These are phyloP conservation scores for Tragulus kanchil DNA, from an alignment of 2,113 vertebrate genomes.

Conservation along the genomic window DNA sequence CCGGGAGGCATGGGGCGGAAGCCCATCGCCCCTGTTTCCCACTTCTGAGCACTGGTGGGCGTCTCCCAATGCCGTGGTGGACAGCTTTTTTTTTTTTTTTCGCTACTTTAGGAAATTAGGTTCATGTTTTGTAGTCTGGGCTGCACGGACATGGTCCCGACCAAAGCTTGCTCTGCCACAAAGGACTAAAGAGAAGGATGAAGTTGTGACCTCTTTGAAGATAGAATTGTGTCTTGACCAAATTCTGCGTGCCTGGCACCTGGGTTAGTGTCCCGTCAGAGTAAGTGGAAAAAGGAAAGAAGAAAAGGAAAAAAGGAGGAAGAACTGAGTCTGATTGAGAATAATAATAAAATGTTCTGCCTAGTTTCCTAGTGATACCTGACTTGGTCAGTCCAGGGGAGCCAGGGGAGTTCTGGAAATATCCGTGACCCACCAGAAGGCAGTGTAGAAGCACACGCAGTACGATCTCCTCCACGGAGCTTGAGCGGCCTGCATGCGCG, in stretches of 20 bases:
- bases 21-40: not conserved
- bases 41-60: fast-evolving
- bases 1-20: no score
- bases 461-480: not conserved
- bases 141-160: not conserved
- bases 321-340: not conserved
- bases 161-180: not conserved
- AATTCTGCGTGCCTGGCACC: not conserved
- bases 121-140: not conserved
- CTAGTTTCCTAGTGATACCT: not conserved
- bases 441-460: not conserved
- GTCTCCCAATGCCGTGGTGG: not conserved
- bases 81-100: not conserved
- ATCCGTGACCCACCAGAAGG: not conserved
- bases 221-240: not conserved
- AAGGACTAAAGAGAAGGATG: not conserved
- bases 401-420: not conserved
- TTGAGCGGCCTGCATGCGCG: no score
- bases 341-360: not conserved
- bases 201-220: not conserved
- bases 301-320: not conserved
- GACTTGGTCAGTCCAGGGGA: not conserved
- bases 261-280: not conserved
- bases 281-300: not conserved
- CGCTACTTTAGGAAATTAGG: not conserved